Evolutionary conservation across 2,888 invertebrate genomes (phyloP).

Genomic region (Oxyteleia sp.): DNA sequence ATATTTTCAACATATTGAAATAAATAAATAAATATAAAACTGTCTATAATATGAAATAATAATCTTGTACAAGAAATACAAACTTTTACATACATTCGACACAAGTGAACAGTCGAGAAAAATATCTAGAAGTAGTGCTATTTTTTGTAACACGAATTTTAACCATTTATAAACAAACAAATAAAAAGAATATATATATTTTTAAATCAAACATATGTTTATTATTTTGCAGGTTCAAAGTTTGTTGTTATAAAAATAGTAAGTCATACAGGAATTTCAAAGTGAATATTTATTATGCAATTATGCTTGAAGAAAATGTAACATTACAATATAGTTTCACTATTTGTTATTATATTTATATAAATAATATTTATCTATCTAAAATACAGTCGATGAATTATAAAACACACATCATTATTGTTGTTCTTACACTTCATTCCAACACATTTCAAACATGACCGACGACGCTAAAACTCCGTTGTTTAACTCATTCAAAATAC

Average conservation of each 20-base stretch:
- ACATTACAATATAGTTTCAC: slow-evolving; percentile 63
- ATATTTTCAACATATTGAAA: slow-evolving; percentile 4
- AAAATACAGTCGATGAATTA: slow-evolving; percentile 66
- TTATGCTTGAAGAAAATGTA: slow-evolving; percentile 55
- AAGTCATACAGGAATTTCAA: slow-evolving; percentile 57
- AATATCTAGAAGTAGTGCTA: slow-evolving; percentile 27
- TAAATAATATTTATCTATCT: slow-evolving; percentile 63
- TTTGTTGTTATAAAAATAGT: slow-evolving; percentile 44
- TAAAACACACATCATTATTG: slow-evolving; percentile 58
- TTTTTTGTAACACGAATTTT: slow-evolving; percentile 16
- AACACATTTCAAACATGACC: slow-evolving; percentile 48
- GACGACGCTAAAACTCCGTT: slow-evolving; percentile 29
- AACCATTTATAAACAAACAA: slow-evolving; percentile 17
- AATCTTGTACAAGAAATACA: slow-evolving; percentile 19
- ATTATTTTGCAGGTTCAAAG: slow-evolving; percentile 35
- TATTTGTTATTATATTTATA: slow-evolving; percentile 51
- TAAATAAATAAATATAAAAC: background rate
- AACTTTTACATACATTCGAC: slow-evolving; percentile 21
- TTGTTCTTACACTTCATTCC: slow-evolving; percentile 46
- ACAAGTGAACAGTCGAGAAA: slow-evolving; percentile 13
- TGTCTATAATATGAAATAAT: background rate
- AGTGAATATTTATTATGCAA: slow-evolving; percentile 64
- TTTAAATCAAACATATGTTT: slow-evolving; percentile 36
- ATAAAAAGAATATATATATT: slow-evolving; percentile 30
- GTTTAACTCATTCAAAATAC: slow-evolving; percentile 38